These are phyloP conservation scores for Macrosiphum euphorbiae DNA, from an alignment of 2,888 invertebrate species.

Conservation along the genomic window DNA sequence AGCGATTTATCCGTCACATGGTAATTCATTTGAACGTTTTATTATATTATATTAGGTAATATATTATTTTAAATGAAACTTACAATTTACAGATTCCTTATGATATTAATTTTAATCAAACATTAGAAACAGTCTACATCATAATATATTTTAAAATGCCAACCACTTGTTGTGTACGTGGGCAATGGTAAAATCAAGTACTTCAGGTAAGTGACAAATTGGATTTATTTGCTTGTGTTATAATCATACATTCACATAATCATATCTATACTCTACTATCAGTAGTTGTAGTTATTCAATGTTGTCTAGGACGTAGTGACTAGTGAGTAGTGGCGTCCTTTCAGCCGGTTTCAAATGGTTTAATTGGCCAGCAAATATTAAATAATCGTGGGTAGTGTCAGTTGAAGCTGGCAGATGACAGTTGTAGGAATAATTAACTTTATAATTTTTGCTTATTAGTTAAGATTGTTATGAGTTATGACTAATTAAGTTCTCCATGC, in stretches of 20 bases:
- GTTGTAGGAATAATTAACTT: not conserved
- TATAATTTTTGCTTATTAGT: not conserved
- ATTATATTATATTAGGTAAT: too few relatives aligned
- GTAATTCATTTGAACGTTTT: not conserved
- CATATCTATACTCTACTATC: not conserved
- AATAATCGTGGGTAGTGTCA: not conserved
- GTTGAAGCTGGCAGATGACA: not conserved
- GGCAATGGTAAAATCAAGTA: conserved; percentile 35
- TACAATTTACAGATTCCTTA: not conserved
- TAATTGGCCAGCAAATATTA: not conserved
- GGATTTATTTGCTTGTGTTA: not conserved
- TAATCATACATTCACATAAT: not conserved
- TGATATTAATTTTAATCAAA: not conserved
- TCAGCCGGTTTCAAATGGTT: not conserved
- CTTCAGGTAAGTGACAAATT: conserved; percentile 12
- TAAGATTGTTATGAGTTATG: not conserved
- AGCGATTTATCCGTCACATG: not conserved
- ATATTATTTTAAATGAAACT: not conserved
- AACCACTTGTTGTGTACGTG: conserved; percentile 34
- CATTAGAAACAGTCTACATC: not conserved
- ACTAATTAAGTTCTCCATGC: not conserved
- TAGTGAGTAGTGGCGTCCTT: not conserved
- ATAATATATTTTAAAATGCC: not conserved
- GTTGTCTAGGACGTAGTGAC: not conserved
- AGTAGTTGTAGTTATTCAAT: not conserved